A percentile compares a stretch with the other conserved stretches of the same genome.
Evolutionary conservation across 2,113 vertebrate genomes (phyloP).

Genomic region (Aegithalos caudatus): DNA sequence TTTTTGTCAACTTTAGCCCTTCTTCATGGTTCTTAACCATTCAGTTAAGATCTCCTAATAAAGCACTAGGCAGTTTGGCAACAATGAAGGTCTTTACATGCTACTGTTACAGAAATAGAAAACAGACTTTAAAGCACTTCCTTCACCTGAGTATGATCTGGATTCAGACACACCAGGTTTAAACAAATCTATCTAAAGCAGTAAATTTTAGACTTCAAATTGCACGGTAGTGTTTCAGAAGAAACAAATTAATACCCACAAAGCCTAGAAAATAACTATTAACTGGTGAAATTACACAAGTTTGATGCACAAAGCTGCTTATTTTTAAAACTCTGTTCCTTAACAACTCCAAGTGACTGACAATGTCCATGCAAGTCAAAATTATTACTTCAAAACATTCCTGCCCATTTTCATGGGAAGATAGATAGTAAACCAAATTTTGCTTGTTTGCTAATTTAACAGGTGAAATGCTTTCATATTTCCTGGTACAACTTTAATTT

Average conservation of each 20-base stretch:
- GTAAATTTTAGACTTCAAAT: constrained; percentile 8
- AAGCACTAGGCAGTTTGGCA: constrained; percentile 37
- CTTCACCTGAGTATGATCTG: constrained; percentile 3
- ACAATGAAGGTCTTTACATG: neutral
- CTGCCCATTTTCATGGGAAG: neutral
- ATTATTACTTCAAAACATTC: neutral
- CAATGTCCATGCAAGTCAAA: neutral
- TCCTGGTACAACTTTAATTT: neutral
- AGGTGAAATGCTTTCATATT: neutral
- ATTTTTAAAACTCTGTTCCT: neutral
- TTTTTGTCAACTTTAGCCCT: constrained; percentile 63
- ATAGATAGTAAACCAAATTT: neutral
- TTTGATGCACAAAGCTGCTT: neutral
- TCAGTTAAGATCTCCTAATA: constrained; percentile 50
- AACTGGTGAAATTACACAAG: neutral
- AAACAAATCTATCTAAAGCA: neutral
- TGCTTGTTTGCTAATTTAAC: neutral
- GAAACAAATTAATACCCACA: neutral
- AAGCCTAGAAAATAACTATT: neutral
- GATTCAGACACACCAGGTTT: neutral
- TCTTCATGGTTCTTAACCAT: constrained; percentile 39
- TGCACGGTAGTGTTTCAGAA: constrained; percentile 40
- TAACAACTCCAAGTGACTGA: neutral
- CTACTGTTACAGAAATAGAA: neutral
- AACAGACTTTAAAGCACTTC: constrained; percentile 32